Evolutionary conservation across 2,113 vertebrate genomes (phyloP).

Genomic region (Perccottus glenii): DNA sequence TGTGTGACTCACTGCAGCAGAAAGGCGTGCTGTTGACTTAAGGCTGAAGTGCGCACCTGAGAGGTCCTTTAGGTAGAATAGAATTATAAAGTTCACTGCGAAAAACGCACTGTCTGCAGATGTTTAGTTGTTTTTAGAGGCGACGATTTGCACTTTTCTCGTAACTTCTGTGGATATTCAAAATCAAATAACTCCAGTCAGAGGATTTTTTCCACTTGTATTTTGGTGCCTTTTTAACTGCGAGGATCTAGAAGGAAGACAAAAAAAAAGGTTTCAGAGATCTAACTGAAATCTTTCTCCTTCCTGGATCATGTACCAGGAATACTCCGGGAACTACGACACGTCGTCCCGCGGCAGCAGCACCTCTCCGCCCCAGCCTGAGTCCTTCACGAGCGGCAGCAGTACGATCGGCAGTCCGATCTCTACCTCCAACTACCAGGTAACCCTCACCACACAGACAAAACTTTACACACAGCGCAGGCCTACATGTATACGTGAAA

Average conservation of each 20-base stretch:
- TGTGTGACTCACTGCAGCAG: constrained; percentile 75
- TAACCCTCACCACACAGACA: constrained; percentile 56
- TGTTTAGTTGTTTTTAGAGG: constrained; percentile 40
- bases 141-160: constrained; percentile 37
- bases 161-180: constrained; percentile 58
- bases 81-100: constrained; percentile 8
- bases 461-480: background rate
- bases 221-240: constrained; percentile 61
- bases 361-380: constrained; percentile 91
- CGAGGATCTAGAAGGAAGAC: constrained; percentile 53
- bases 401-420: constrained; percentile 82
- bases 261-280: constrained; percentile 39
- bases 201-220: constrained; percentile 47
- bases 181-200: constrained; percentile 39
- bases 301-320: constrained; percentile 97
- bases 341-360: constrained; percentile 97
- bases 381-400: constrained; percentile 89
- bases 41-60: constrained; percentile 67
- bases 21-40: constrained; percentile 70
- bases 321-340: constrained; percentile 97
- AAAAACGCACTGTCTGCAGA: constrained; percentile 10
- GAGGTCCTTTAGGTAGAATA: constrained; percentile 32
- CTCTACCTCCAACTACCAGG: constrained; percentile 89
- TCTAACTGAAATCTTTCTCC: constrained; percentile 66
- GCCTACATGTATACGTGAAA: background rate